A percentile compares a stretch with the other conserved stretches of the same genome.
These are phyloP conservation scores for Malthinus flaveolus DNA, from an alignment of 2,888 invertebrate genomes.

Conservation along the genomic window DNA sequence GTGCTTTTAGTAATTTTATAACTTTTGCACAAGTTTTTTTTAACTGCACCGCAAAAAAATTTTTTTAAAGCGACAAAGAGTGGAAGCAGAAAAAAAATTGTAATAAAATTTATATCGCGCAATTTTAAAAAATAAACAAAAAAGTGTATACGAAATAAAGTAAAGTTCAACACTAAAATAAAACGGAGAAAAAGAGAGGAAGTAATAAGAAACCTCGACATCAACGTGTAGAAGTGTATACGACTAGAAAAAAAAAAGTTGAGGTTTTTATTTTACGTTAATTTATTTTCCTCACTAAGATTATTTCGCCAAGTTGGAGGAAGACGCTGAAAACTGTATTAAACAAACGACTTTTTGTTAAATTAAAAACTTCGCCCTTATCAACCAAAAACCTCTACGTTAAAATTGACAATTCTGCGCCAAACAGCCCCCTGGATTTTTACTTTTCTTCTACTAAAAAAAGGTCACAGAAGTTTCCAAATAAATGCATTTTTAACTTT, in stretches of 20 bases:
- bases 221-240: slow-evolving; percentile 4
- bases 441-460: too few relatives aligned
- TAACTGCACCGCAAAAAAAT: too few relatives aligned
- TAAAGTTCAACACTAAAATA: too few relatives aligned
- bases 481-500: too few relatives aligned
- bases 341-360: slow-evolving; percentile 1
- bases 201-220: slow-evolving; percentile 6
- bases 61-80: too few relatives aligned
- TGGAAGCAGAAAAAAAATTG: too few relatives aligned
- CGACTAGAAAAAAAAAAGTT: neutral
- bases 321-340: neutral
- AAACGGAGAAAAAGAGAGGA: slow-evolving; percentile 2
- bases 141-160: too few relatives aligned
- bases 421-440: neutral
- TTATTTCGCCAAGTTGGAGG: slow-evolving; percentile 1
- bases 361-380: neutral
- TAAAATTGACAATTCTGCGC: neutral
- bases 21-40: too few relatives aligned
- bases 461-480: too few relatives aligned
- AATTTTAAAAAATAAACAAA: too few relatives aligned
- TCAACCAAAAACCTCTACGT: neutral
- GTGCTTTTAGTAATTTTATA: too few relatives aligned
- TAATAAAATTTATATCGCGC: too few relatives aligned
- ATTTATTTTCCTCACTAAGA: slow-evolving; percentile 3
- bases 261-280: neutral